Base-by-base conservation (phyloP, 2,888 invertebrate genomes). In the Andrena marginata region DNA sequence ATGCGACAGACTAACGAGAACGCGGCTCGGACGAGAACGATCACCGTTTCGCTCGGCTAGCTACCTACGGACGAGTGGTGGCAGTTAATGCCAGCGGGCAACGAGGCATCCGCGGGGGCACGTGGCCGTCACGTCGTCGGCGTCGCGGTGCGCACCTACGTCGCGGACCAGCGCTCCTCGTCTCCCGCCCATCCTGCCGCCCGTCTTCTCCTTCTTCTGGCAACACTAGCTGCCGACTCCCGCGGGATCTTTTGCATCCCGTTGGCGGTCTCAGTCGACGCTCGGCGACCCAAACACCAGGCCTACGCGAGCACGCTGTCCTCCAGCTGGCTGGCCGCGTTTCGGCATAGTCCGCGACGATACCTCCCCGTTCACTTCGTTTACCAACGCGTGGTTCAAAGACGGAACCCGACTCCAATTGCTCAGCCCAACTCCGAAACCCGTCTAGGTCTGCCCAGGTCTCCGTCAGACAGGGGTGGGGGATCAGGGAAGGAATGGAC, bases 51-150 rank as follows among this genome's bases (percentile, higher is more conserved):
- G 56, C 73, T 65, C 72, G 35, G 59, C 20, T 26, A 62, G 20
- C 75, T 62, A 69, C 20, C 60, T 60, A 51, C 31, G 60, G 49
- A n/a, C 63, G 65, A 31, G 13, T 8, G 31, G 65, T 51, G 23
- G 35, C 26, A 71, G 64, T 85, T 77, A 85, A 64, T 76, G 78
- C 78, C 73, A 78, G 56, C 71, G 65, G 67, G 54, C 76, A 74
- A 73, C 71, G 68, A 84, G 62, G 72, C 51, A 83, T 79, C 85
- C 87, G 79, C 76, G 68, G 74, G 86, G 91, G 92, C 92, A 92
- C 92, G 93, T 92, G 93, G 92, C 89, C 89, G 90, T 91, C 88
- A 87, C 89, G 89, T 88, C 87, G 87, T 83, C 86, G 88, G 81
- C 87, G 88, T 90, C 85, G 86, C 88, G 87, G 51, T 72, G 86